Base-by-base conservation (phyloP, 2,113 vertebrate genomes). In the Cathartes aura region DNA sequence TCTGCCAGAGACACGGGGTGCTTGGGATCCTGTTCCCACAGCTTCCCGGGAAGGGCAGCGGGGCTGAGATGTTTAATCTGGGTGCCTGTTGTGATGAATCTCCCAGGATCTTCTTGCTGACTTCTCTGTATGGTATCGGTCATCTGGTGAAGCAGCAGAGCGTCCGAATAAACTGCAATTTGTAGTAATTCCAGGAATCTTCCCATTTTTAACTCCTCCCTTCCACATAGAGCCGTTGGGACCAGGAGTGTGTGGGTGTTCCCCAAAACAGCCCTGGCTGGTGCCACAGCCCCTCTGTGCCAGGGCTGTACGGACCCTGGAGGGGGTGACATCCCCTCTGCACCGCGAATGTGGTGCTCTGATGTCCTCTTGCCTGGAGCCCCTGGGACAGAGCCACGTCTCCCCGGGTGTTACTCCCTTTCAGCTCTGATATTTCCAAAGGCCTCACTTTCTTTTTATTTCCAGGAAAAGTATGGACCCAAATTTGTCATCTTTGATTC, bases 291-390 rank as follows among this genome's bases (percentile, higher is more conserved):
- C 56, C 60, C 64, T 71, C 86, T 27, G 52, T 29, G 27, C 53
- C 6, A 3, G 59, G 73, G 63, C 78, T 59, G 58, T 21, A 45
- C 0, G 2, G 67, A 32, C 11, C 8, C 12, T 0, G 3, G 23
- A 23, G 29, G 38, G 20, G 53, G 58, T 82, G 67, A 20, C 26
- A 5, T 17, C 45, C 34, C 8, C 42, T 64, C 14, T 8, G 26
- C 8, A 11, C 4, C 3, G n/a, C 3, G 2, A 15, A 22, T 8
- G 3, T 3, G 3, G 8, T 0, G 2, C 15, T 62, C 58, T 70
- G 63, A 32, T 6, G 2, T 38, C 43, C 1, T 21, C 70, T 29
- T 55, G 64, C n/a, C 70, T 10, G 2, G 40, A 66, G 21, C 26
- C 66, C 45, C 53, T 66, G 48, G 70, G 38, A 24, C 58, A 92